Evolutionary conservation across 2,888 invertebrate species (phyloP), one percentile per base, ranked within the genome.

Genomic region (Bimastos eiseni): DNA sequence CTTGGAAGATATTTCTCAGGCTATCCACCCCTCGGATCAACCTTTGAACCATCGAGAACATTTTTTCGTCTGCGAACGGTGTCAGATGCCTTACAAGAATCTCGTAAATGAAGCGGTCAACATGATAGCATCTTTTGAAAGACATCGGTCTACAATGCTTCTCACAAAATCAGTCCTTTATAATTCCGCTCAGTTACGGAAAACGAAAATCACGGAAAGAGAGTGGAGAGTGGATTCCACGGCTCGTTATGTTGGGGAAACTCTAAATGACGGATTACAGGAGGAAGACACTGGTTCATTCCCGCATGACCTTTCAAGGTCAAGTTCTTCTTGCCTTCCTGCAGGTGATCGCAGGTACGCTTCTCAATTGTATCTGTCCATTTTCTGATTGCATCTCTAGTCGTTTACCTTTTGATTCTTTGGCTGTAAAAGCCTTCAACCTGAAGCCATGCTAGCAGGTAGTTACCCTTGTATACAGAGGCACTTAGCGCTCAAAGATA

Each of bases 101-200:
- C 70, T 70, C 70, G 70, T n/a, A 70, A n/a, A n/a, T 8, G 70
- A 70, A 70, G 70, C n/a, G n/a, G 30, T 70, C 70, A 70, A n/a
- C 70, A 70, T 70, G 70, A 70, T 70, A 70, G 70, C 70, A n/a
- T 70, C 70, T n/a, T 70, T 70, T n/a, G 70, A 70, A 70, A 70
- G 13, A n/a, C 70, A 70, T n/a, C 70, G 70, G 70, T 70, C 70
- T 0, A n/a, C 70, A n/a, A 8, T 70, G 24, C 11, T 55, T 13
- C 70, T 70, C 70, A 8, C 70, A n/a, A n/a, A 70, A n/a, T 30
- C 8, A 1, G 70, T 1, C 30, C n/a, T 8, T n/a, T 8, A 70
- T n/a, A 70, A 70, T n/a, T 70, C n/a, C n/a, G 30, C 1, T 70
- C 30, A 70, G 30, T n/a, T 70, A 8, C 70, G 30, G 0, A 70